Evolutionary conservation across 2,888 invertebrate species (phyloP), one percentile per base, ranked within the genome.

Genomic region (Cepaea hortensis): DNA sequence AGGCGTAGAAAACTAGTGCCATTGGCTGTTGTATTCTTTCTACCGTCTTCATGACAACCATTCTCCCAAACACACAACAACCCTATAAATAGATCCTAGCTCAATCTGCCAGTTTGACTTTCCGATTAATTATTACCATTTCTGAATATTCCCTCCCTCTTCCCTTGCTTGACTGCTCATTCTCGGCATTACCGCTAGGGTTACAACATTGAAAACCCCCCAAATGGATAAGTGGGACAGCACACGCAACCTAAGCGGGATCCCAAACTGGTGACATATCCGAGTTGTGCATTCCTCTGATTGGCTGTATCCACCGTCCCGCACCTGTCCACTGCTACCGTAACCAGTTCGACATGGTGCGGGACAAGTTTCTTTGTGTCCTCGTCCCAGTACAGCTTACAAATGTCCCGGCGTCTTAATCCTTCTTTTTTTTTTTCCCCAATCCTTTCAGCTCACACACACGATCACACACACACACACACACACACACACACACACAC

Each of bases 291-390:
- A 79, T 62, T 79, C 77, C 77, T 35, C 79, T 79, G 79, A 79
- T 79, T 79, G 79, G 79, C 79, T 79, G 79, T 62, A 9, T 79
- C 79, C 35, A 35, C 35, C 62, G 35, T 15, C 35, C 3, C 35
- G 62, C 79, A 79, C 79, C 79, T 79, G 79, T 79, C 62, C 79
- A 62, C 77, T 61, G 11, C 23, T 77, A 55, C 77, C 50, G 55
- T 61, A 55, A 9, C 55, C 23, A 48, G 50, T 50, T 50, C 48
- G 50, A n/a, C 18, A 55, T 5, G 68, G 68, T 18, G 65, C 13
- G 65, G 65, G 65, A 18, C 13, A 18, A 18, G 50, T 50, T 61
- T 77, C 77, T 77, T 77, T 77, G 77, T 77, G 77, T 61, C 2
- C 7, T 2, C 55, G 55, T 11, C n/a, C n/a, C 50, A 5, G 76